Evolutionary conservation across 2,797 vertebrate genomes (phyloP), one percentile per base, ranked within the genome.

Genomic region (Botia almorhae): DNA sequence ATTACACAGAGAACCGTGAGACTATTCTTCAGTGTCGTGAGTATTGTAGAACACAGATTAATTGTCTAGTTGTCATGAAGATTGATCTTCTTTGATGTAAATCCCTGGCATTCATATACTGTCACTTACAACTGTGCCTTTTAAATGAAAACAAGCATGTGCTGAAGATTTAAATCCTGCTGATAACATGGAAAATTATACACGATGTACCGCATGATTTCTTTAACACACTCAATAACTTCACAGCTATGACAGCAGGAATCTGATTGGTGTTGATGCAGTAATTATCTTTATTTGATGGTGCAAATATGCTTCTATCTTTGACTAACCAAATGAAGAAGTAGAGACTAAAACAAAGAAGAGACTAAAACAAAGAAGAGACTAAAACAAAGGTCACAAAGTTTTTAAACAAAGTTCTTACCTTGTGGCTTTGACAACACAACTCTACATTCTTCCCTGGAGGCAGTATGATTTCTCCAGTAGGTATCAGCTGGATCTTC

Each of bases 401-500:
- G n/a, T n/a, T n/a, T n/a, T n/a, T n/a, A n/a, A n/a, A n/a, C n/a
- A n/a, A n/a, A n/a, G 1, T 50, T 69, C 4, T 68, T 87, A 95
- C 94, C 92, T 93, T 94, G 85, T 93, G 94, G 87, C 82, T 61
- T 69, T 93, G 89, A 82, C 94, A 95, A 90, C 81, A 92, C 88
- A 88, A 89, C 63, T 94, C 94, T 76, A 93, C 93, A 23, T 94
- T 94, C 84, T 92, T 94, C 84, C 93, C 92, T 0, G 94, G 93
- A 71, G 93, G 7, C 16, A 93, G 83, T 82, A 95, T 94, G 82
- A 94, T 94, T 87, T 95, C 94, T 80, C 94, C 93, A 0, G 94
- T 95, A 0, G 93, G 93, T 84, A 95, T 89, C 51, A 94, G 85
- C 87, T 94, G 93, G 84, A 95, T 94, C 86, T 87, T 93, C 81